A percentile compares a stretch with the other conserved stretches of the same genome.
Evolutionary conservation across 2,113 vertebrate species (phyloP).

Genomic region (Platichthys stellatus): DNA sequence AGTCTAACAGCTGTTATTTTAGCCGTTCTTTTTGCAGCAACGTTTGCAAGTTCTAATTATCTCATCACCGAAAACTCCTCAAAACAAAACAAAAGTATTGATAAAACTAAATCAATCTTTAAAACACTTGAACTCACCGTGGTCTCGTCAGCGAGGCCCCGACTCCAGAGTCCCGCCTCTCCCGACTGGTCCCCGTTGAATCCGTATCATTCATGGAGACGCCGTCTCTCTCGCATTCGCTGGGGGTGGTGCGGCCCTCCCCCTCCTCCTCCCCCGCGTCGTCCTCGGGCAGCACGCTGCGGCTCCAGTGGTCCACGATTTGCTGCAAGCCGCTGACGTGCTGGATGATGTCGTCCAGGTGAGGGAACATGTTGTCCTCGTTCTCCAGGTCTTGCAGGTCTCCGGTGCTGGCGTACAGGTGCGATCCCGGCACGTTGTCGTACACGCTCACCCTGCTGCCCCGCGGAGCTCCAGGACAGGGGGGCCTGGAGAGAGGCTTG

Average conservation of each 20-base stretch:
- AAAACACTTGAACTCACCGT: slow-evolving; percentile 74
- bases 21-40: neutral
- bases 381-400: slow-evolving; percentile 94
- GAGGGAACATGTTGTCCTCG: slow-evolving; percentile 90
- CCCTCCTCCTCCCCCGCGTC: slow-evolving; percentile 76
- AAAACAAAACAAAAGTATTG: slow-evolving; percentile 6
- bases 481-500: slow-evolving; percentile 68
- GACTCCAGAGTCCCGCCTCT: slow-evolving; percentile 96
- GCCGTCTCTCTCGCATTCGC: slow-evolving; percentile 90
- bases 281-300: slow-evolving; percentile 85
- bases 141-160: slow-evolving; percentile 95
- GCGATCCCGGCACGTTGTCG: slow-evolving; percentile 95
- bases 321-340: slow-evolving; percentile 93
- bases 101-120: slow-evolving; percentile 5
- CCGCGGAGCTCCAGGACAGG: slow-evolving; percentile 82
- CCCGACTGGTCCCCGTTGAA: slow-evolving; percentile 86
- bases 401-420: slow-evolving; percentile 95
- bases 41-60: neutral
- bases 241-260: slow-evolving; percentile 89
- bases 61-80: no score
- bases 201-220: slow-evolving; percentile 91
- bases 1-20: no score
- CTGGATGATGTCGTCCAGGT: slow-evolving; percentile 93
- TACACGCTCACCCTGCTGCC: slow-evolving; percentile 88
- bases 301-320: slow-evolving; percentile 94